Base-by-base conservation (phyloP, 2,888 invertebrate species). In the Noctua comes region DNA sequence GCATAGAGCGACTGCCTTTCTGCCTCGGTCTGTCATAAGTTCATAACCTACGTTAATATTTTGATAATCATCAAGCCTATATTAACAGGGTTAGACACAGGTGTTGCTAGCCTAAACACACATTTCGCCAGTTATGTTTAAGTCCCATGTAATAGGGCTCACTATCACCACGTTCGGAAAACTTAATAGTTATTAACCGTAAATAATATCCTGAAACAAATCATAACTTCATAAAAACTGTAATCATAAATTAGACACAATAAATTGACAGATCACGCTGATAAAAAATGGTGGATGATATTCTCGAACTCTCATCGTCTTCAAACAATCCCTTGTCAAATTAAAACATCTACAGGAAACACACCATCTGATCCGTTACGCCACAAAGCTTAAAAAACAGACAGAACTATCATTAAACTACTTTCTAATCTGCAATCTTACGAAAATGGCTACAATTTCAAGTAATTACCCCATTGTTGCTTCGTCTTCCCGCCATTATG, bases 371-470 rank as follows among this genome's bases (percentile, higher is more conserved):
- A 73, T 78, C 77, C 62, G 85, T 73, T 73, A 69, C 77, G 54
- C 72, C 54, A 74, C 43, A n/a, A 51, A 57, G 73, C 73, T 73
- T 82, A 78, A 65, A 84, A 77, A 78, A 79, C 74, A 68, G 36
- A 77, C 74, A 71, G 27, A 75, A 79, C 77, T 72, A 79, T 82
- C 59, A 79, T 84, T 77, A 81, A 78, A 69, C 79, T 81, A 88
- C 88, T 88, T 88, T 88, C 88, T 87, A 88, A 88, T 88, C 86
- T 81, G 74, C 68, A 54, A 87, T 88, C 87, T 84, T 66, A 82
- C 86, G 59, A 84, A 88, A 90, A 89, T 85, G 84, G 87, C 86
- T 73, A 84, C 84, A 86, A 88, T 87, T 81, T 86, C 62, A 66
- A 68, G 72, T 87, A 87, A 88, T 90, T 79, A 83, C 83, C 51